Evolutionary conservation across 2,797 vertebrate genomes (phyloP), one percentile per base, ranked within the genome.

Genomic region (Pitangus sulphuratus): DNA sequence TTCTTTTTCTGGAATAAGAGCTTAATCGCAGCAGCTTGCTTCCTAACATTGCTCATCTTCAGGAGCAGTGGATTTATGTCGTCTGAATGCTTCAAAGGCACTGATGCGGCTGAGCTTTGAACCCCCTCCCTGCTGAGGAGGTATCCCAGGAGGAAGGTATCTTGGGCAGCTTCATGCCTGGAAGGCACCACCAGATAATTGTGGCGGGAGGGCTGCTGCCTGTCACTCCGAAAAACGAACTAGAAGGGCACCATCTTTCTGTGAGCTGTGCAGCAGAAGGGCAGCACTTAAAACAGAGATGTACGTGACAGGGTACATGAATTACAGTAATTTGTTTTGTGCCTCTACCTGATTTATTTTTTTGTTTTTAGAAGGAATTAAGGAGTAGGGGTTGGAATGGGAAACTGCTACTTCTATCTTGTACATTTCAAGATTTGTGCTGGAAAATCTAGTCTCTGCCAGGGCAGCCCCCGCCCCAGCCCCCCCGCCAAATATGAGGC

Each of bases 51-150:
- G 66, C 39, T 81, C 4, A 40, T 54, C 75, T 58, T 8, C 24
- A 45, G 66, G 24, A 94, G 53, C 39, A 39, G 54, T 13, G 20
- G 89, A 56, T 81, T 80, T 89, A 61, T 35, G 21, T 72, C 19
- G 7, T 91, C 79, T 61, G 54, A 87, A 45, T 42, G 72, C 95
- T 87, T 79, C 78, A 61, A 78, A 77, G 39, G 76, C 44, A 8
- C 51, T 22, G 75, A 62, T 70, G 94, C 4, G 9, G 57, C 80
- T 72, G 51, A 71, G 58, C 93, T 97, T 96, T 96, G 95, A 97
- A 84, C 65, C 56, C 62, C 8, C 72, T 87, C 84, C 91, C 95
- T 93, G 81, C 70, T 84, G 95, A 77, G 75, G 65, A 57, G 66
- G 26, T 15, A 13, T 78, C 88, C 92, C 80, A 33, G 77, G 88